phyloP scores from a whole-genome alignment of 2,113 vertebrate species.

The Phyllostomus discolor region DNA sequence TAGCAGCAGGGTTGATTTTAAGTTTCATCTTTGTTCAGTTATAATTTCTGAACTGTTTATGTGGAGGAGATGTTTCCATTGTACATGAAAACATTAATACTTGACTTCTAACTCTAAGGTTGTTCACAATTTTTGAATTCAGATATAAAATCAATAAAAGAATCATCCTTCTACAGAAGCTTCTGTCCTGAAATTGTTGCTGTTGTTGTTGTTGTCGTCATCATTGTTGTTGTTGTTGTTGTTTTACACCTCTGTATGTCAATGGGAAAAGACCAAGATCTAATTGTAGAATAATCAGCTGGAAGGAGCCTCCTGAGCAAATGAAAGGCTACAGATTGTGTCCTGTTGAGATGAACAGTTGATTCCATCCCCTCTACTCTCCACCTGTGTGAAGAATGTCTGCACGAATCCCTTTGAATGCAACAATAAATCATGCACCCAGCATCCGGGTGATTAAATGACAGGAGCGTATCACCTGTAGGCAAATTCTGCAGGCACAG shows the following conservation, averaged over 20 bases:
- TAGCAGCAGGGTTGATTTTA: background rate
- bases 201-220: too few relatives aligned
- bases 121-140: background rate
- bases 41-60: background rate
- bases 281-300: accelerated
- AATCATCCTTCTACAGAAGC: background rate
- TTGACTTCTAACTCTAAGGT: background rate
- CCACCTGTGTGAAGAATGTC: background rate
- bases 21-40: background rate
- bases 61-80: background rate
- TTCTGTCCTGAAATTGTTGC: background rate
- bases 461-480: background rate
- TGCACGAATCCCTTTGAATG: background rate
- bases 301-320: background rate
- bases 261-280: background rate
- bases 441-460: background rate
- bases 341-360: background rate
- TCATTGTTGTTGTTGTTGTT: background rate
- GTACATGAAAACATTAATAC: background rate
- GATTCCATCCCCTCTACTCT: background rate
- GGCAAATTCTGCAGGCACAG: background rate
- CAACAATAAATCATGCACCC: background rate
- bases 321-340: background rate
- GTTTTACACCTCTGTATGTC: background rate
- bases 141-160: background rate